Conservation (phyloP, 1,140 invertebrate genomes). For the Drosophila sp. region DNA sequence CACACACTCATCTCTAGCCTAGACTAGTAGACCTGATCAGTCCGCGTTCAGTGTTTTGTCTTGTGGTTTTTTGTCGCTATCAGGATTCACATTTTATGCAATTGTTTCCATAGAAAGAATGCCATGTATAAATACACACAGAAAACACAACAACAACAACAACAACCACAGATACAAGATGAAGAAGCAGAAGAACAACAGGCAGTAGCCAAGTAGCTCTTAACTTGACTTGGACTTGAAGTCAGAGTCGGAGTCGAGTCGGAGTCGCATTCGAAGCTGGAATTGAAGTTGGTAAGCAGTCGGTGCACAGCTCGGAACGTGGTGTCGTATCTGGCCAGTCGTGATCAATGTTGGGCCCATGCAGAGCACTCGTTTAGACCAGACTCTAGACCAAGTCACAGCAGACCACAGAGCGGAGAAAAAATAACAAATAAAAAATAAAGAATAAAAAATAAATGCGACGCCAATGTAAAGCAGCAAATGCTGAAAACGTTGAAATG, state of each 20-base stretch:
- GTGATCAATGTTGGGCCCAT: constrained; percentile 74
- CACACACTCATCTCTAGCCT: constrained; percentile 14
- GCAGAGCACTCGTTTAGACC: constrained; percentile 38
- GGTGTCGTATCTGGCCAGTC: constrained; percentile 68
- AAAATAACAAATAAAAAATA: constrained; percentile 6
- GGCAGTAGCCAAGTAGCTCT: constrained; percentile 62
- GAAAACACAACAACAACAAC: constrained; percentile 21
- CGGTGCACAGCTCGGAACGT: constrained; percentile 16
- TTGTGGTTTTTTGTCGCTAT: constrained; percentile 68
- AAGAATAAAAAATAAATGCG: constrained; percentile 58
- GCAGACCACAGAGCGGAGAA: constrained; percentile 11
- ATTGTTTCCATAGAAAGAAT: constrained; percentile 83
- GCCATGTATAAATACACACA: constrained; percentile 67
- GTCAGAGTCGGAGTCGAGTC: constrained; percentile 13
- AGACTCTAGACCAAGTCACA: constrained; percentile 21
- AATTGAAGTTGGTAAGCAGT: constrained; percentile 12
- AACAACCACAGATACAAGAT: constrained; percentile 35
- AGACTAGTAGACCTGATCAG: constrained; percentile 17
- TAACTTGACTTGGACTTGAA: constrained; percentile 43
- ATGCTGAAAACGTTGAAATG: constrained; percentile 54
- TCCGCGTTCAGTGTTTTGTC: constrained; percentile 34
- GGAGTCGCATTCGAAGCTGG: constrained; percentile 11
- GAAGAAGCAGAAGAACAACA: constrained; percentile 35
- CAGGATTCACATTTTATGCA: constrained; percentile 82
- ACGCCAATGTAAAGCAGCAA: constrained; percentile 81